Percentiles rank a stretch among this genome's conserved stretches.
Evolutionary conservation across 2,888 invertebrate species (phyloP).

Genomic region (Campaea margaritaria): DNA sequence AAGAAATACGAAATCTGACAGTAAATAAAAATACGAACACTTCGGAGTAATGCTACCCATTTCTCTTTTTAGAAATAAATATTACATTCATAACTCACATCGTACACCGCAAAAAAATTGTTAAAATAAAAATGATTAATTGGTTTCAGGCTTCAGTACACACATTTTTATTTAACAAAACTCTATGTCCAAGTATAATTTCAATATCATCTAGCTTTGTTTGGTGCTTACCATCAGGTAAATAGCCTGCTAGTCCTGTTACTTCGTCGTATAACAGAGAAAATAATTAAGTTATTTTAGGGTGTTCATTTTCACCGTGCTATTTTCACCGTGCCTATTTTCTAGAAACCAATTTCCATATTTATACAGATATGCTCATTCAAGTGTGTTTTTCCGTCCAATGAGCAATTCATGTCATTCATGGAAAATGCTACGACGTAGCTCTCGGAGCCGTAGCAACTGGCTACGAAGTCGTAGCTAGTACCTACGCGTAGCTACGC

Average conservation of each 20-base stretch:
- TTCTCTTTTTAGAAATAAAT: background rate
- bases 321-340: background rate
- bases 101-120: background rate
- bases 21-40: background rate
- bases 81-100: background rate
- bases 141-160: background rate
- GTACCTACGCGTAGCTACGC: background rate
- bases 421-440: slow-evolving; percentile 5
- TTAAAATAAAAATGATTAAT: background rate
- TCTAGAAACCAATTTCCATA: background rate
- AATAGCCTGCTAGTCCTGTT: too few relatives aligned
- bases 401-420: slow-evolving; percentile 2
- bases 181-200: too few relatives aligned
- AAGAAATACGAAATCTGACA: too few relatives aligned
- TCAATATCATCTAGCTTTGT: too few relatives aligned
- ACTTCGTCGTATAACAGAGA: too few relatives aligned
- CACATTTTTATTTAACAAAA: background rate
- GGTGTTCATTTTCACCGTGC: background rate
- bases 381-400: background rate
- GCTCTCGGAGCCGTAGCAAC: slow-evolving; percentile 11
- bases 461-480: background rate
- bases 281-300: too few relatives aligned
- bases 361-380: background rate
- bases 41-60: background rate
- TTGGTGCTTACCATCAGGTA: too few relatives aligned